A percentile compares a stretch with the other conserved stretches of the same genome.
Evolutionary conservation across 2,113 vertebrate genomes (phyloP).

Genomic region (Psilopsiagon aymara): DNA sequence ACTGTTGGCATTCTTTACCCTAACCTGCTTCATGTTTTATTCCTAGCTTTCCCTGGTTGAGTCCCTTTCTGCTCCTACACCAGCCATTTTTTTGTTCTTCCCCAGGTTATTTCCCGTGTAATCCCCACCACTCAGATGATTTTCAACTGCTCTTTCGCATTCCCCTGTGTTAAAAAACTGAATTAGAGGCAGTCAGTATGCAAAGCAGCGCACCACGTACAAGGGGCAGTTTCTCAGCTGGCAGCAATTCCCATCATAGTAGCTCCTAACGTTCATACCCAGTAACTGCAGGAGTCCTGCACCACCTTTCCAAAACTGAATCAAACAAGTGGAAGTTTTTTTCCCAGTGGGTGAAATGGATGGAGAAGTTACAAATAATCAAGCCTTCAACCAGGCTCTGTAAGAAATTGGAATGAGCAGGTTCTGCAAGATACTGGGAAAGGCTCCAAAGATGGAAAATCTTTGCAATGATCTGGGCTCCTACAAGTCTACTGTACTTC

Average conservation of each 20-base stretch:
- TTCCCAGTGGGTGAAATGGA: not conserved
- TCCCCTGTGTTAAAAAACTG: not conserved
- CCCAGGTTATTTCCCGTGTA: not conserved
- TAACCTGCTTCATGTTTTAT: not conserved
- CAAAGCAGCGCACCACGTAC: accelerated
- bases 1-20: not conserved
- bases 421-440: not conserved
- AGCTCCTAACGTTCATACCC: accelerated
- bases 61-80: not conserved
- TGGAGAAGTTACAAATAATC: not conserved
- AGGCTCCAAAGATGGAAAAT: not conserved
- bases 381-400: not conserved
- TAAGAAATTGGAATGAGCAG: not conserved
- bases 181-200: not conserved
- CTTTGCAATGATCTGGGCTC: not conserved
- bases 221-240: not conserved
- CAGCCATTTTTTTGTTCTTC: not conserved
- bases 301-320: not conserved
- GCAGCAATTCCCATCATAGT: not conserved
- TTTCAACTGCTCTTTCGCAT: not conserved
- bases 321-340: not conserved
- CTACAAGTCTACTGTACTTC: not conserved
- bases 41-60: not conserved
- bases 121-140: not conserved
- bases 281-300: not conserved